Evolutionary conservation across 1,140 invertebrate genomes (phyloP).

Genomic region (Lanistes nyassanus): DNA sequence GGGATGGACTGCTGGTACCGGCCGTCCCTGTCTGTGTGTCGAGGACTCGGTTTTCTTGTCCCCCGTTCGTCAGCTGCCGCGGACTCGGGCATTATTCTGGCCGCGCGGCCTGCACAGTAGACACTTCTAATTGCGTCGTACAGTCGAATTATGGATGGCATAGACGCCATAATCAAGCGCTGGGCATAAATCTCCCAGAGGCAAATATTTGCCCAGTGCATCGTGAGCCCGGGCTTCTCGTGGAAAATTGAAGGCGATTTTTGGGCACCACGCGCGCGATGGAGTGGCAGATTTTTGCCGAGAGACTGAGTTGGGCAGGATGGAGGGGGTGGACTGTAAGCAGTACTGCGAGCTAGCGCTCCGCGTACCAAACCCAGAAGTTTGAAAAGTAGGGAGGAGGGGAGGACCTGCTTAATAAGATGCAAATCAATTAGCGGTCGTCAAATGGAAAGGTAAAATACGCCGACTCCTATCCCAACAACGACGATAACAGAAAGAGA

Average conservation of each 20-base stretch:
- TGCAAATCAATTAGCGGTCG: not conserved
- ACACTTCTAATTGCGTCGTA: constrained; percentile 25
- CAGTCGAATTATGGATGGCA: constrained; percentile 26
- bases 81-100: not conserved
- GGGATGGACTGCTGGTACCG: no score
- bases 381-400: not conserved
- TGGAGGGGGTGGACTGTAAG: not conserved
- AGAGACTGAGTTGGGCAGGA: no score
- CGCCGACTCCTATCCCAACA: not conserved
- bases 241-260: no score
- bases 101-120: not conserved
- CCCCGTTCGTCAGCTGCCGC: constrained; percentile 3
- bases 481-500: not conserved
- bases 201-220: constrained; percentile 22
- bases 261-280: no score
- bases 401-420: not conserved
- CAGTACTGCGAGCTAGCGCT: not conserved
- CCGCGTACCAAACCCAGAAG: not conserved
- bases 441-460: not conserved
- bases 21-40: no score
- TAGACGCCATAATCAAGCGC: constrained; percentile 24
- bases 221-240: not conserved
- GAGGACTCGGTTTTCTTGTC: not conserved
- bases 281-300: no score
- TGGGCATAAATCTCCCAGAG: constrained; percentile 10